Conservation (phyloP, 2,888 invertebrate species). For the Papilio elwesi region DNA sequence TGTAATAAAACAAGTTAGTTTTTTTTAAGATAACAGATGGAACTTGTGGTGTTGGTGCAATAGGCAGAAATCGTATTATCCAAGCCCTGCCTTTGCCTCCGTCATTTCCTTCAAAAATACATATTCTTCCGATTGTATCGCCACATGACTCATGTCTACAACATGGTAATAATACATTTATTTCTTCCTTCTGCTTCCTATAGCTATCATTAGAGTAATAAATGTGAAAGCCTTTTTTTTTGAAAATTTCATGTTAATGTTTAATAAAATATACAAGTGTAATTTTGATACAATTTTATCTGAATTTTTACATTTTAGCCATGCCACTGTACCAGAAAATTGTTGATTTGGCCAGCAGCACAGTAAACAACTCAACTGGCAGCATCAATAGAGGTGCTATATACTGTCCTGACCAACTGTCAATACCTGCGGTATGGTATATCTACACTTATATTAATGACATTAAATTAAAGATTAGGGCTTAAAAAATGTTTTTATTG, state of each 20-base stretch:
- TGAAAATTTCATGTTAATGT: too few relatives aligned
- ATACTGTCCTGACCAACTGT: slow-evolving; percentile 76
- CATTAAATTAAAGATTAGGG: too few relatives aligned
- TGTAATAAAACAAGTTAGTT: neutral
- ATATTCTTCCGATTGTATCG: slow-evolving; percentile 88
- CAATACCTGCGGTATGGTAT: slow-evolving; percentile 67
- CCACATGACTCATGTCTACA: slow-evolving; percentile 85
- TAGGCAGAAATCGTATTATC: slow-evolving; percentile 71
- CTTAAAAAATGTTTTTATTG: too few relatives aligned
- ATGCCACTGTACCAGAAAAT: slow-evolving; percentile 91
- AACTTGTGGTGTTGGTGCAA: slow-evolving; percentile 70
- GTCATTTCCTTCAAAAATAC: slow-evolving; percentile 92
- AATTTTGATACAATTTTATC: neutral
- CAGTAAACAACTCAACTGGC: slow-evolving; percentile 63
- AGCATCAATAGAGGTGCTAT: slow-evolving; percentile 69
- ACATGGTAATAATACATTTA: slow-evolving; percentile 59
- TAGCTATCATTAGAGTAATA: too few relatives aligned
- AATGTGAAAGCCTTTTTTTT: too few relatives aligned
- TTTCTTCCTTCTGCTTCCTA: neutral
- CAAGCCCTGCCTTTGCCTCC: slow-evolving; percentile 89
- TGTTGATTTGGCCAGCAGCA: slow-evolving; percentile 88
- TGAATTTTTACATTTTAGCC: slow-evolving; percentile 66
- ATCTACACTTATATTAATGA: neutral
- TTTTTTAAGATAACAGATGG: slow-evolving; percentile 74
- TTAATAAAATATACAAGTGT: too few relatives aligned